These are phyloP conservation scores for Gymnopithys bicolor DNA, from an alignment of 2,797 vertebrate genomes.

Conservation along the genomic window DNA sequence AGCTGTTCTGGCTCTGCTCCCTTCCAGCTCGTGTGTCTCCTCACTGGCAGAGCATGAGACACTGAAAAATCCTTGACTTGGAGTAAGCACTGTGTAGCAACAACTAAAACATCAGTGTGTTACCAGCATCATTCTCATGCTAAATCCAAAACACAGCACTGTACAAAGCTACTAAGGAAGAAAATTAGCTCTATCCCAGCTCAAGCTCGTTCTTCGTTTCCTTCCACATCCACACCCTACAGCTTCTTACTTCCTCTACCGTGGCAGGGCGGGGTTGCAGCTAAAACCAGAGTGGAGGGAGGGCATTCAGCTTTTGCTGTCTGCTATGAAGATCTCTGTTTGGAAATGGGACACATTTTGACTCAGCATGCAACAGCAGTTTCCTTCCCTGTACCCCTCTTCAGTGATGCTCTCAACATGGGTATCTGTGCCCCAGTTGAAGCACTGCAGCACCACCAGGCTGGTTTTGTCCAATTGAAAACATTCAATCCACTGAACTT, in stretches of 20 bases:
- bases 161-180: not conserved
- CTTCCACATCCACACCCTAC: not conserved
- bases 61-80: not conserved
- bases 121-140: not conserved
- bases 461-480: not conserved
- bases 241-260: not conserved
- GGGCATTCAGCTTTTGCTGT: not conserved
- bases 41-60: not conserved
- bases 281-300: not conserved
- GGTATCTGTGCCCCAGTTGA: not conserved
- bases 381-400: not conserved
- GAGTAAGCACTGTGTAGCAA: not conserved
- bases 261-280: not conserved
- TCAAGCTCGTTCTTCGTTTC: not conserved
- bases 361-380: not conserved
- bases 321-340: not conserved
- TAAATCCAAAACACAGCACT: not conserved
- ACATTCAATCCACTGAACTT: not conserved
- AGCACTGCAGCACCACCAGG: not conserved
- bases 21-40: not conserved
- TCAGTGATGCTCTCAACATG: rapidly evolving
- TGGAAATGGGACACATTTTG: not conserved
- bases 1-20: too few relatives aligned
- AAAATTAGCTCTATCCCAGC: not conserved
- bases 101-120: not conserved